Conservation (phyloP, 2,113 vertebrate species). For the Stegastes partitus region DNA sequence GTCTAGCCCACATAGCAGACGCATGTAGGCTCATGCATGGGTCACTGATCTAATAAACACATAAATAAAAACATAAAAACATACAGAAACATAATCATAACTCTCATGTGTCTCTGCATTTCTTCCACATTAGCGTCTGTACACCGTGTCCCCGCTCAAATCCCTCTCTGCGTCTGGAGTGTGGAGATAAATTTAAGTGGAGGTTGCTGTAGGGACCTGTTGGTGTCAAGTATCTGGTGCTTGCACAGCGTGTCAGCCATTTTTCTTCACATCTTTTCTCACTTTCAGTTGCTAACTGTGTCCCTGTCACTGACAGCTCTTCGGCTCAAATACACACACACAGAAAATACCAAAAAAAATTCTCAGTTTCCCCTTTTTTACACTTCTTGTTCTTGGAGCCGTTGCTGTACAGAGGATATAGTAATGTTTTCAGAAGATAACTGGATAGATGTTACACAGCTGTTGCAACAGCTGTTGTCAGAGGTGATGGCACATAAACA, state of each 20-base stretch:
- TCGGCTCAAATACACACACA: slow-evolving; percentile 5
- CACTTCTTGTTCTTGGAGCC: background rate
- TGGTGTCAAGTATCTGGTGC: slow-evolving; percentile 62
- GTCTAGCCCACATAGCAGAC: slow-evolving; percentile 14
- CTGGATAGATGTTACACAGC: slow-evolving; percentile 7
- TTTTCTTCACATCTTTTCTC: slow-evolving; percentile 54
- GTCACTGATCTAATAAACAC: slow-evolving; percentile 1
- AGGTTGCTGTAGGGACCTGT: slow-evolving; percentile 46
- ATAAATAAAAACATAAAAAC: background rate
- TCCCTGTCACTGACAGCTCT: slow-evolving; percentile 4
- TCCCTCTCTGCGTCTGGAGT: slow-evolving; percentile 43
- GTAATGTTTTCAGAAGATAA: background rate
- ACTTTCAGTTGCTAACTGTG: slow-evolving; percentile 38
- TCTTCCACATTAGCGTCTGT: slow-evolving; percentile 28
- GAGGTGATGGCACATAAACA: too few relatives aligned
- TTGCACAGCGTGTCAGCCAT: slow-evolving; percentile 47
- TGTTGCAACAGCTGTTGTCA: background rate
- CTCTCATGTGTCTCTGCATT: slow-evolving; percentile 12
- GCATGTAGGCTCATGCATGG: background rate
- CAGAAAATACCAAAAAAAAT: background rate
- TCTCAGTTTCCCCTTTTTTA: too few relatives aligned
- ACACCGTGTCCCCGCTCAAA: slow-evolving; percentile 12
- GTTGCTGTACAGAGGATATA: background rate
- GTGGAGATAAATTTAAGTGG: slow-evolving; percentile 53
- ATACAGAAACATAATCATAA: background rate